Evolutionary conservation across 2,888 invertebrate species (phyloP).

Genomic region (Drosophila pseudotalamancana): DNA sequence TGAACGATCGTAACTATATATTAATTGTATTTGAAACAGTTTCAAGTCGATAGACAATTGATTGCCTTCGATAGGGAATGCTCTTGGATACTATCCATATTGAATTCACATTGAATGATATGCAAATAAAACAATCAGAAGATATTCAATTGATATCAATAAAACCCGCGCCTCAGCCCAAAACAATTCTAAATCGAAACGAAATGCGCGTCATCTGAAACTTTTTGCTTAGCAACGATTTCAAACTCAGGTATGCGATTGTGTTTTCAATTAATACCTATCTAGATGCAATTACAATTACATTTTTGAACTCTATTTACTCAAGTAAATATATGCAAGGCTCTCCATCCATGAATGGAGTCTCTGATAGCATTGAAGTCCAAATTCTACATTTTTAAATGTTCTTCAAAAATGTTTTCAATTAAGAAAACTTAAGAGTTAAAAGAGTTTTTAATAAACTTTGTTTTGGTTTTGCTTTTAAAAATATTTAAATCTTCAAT

Average conservation of each 20-base stretch:
- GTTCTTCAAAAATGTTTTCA: no score
- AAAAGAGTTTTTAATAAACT: no score
- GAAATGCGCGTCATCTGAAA: slow-evolving; percentile 77
- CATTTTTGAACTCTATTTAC: no score
- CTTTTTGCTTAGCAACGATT: slow-evolving; percentile 71
- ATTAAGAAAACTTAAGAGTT: no score
- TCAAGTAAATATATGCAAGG: no score
- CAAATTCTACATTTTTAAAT: no score
- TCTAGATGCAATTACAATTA: background rate
- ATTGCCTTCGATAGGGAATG: background rate
- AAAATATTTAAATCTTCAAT: no score
- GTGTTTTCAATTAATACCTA: slow-evolving; percentile 6
- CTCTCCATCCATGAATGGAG: background rate
- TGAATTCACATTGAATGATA: slow-evolving; percentile 28
- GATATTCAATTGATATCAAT: slow-evolving; percentile 57
- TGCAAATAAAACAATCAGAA: slow-evolving; percentile 37
- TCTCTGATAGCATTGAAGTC: no score
- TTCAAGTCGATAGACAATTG: slow-evolving; percentile 5
- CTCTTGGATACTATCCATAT: slow-evolving; percentile 5
- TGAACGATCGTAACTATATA: no score
- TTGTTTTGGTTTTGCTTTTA: no score
- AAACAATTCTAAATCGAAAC: slow-evolving; percentile 4
- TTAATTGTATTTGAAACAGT: no score
- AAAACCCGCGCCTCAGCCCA: slow-evolving; percentile 19
- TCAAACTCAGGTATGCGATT: slow-evolving; percentile 77